Conservation (phyloP, 2,888 invertebrate genomes). For the Nasonovia ribisnigri region DNA sequence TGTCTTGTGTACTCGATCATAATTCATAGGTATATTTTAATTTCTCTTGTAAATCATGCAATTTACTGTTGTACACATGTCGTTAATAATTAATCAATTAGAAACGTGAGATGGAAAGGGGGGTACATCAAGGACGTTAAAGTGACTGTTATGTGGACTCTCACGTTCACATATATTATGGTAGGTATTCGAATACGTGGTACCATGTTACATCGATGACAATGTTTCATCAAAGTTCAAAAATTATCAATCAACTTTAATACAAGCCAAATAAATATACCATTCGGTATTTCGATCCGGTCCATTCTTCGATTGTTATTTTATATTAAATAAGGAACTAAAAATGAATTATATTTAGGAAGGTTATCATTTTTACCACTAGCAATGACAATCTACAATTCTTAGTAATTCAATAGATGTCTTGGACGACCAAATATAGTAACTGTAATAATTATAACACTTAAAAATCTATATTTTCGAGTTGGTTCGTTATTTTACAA, state of each 20-base stretch:
- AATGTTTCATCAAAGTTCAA: background rate
- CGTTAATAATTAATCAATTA: conserved; percentile 47
- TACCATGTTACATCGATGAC: background rate
- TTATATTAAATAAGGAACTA: background rate
- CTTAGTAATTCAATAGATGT: background rate
- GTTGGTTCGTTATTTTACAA: background rate
- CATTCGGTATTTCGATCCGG: background rate
- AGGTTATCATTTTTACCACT: background rate
- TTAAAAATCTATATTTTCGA: background rate
- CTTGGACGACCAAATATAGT: background rate
- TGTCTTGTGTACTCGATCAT: background rate
- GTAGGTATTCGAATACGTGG: background rate
- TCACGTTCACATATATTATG: background rate
- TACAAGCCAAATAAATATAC: background rate
- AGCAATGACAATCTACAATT: background rate
- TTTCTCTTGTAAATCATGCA: conserved; percentile 36
- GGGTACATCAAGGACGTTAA: conserved; percentile 44
- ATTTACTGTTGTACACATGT: conserved; percentile 23
- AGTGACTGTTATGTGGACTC: background rate
- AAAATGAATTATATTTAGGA: background rate
- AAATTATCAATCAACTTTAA: background rate
- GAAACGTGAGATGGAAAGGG: conserved; percentile 41
- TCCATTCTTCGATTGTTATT: background rate
- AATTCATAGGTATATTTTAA: conserved; percentile 40
- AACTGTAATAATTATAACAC: background rate